Evolutionary conservation across 2,888 invertebrate species (phyloP).

Genomic region (Acrobasis repandana): DNA sequence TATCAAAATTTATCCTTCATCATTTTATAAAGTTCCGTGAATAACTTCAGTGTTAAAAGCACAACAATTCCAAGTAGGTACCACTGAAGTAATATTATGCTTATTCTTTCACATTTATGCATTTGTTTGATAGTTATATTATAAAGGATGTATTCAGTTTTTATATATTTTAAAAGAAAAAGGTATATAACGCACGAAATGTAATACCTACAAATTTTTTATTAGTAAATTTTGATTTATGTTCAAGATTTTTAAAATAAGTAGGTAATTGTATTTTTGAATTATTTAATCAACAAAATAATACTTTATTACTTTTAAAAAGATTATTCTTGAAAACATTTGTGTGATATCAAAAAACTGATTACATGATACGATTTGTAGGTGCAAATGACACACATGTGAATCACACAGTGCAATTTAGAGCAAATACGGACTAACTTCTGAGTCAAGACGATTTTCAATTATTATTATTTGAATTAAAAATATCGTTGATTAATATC

Average conservation of each 20-base stretch:
- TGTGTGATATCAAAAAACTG: neutral
- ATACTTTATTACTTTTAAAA: no score
- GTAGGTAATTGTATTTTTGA: no score
- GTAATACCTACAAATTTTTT: no score
- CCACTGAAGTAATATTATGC: neutral
- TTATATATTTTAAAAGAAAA: no score
- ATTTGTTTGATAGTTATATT: no score
- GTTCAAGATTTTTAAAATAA: no score
- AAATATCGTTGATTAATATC: slow-evolving; percentile 11
- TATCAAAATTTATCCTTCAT: no score
- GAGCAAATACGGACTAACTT: slow-evolving; percentile 32
- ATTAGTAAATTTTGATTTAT: no score
- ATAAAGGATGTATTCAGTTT: no score
- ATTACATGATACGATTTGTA: neutral
- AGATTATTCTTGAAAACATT: no score
- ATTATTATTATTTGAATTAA: slow-evolving; percentile 20
- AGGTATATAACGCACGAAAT: no score
- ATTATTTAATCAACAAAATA: no score
- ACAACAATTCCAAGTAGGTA: neutral
- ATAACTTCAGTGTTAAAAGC: neutral
- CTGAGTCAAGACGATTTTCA: slow-evolving; percentile 49
- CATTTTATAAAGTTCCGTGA: neutral
- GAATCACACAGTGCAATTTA: slow-evolving; percentile 36
- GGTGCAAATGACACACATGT: slow-evolving; percentile 28
- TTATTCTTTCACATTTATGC: neutral